Conservation (phyloP, 2,888 invertebrate genomes). For the Drosophila austrosaltans region DNA sequence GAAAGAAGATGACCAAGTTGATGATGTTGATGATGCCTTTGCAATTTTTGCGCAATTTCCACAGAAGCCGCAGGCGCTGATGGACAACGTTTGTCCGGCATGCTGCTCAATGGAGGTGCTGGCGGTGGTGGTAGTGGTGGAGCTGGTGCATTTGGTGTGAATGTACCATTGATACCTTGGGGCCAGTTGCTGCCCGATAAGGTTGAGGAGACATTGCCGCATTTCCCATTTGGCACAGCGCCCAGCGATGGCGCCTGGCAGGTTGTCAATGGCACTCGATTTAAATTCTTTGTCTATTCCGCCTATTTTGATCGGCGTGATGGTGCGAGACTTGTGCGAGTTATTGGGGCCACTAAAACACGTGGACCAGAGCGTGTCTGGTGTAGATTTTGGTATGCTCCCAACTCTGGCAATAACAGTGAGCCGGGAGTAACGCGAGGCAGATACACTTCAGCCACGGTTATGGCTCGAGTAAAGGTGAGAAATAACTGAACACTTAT, state of each 20-base stretch:
- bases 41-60: constrained; percentile 27
- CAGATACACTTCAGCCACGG: constrained; percentile 86
- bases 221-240: constrained; percentile 87
- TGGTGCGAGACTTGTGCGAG: constrained; percentile 87
- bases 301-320: constrained; percentile 93
- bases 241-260: constrained; percentile 92
- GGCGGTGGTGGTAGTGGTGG: constrained; percentile 59
- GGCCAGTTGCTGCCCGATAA: constrained; percentile 82
- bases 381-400: constrained; percentile 90
- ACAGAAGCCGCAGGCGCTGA: constrained; percentile 79
- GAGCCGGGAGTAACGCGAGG: constrained; percentile 48
- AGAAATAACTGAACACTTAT: constrained; percentile 25
- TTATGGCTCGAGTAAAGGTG: constrained; percentile 90
- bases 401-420: constrained; percentile 48
- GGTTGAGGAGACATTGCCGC: constrained; percentile 85
- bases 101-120: constrained; percentile 69
- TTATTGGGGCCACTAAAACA: constrained; percentile 95
- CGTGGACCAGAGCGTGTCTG: constrained; percentile 91
- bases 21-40: constrained; percentile 46
- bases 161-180: constrained; percentile 82
- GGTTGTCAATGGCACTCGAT: constrained; percentile 85
- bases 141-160: constrained; percentile 59
- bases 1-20: constrained; percentile 39
- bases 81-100: constrained; percentile 76
- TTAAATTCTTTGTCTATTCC: constrained; percentile 95